Evolutionary conservation across 2,113 vertebrate genomes (phyloP).

Genomic region (Mesoclemmys tuberculata): DNA sequence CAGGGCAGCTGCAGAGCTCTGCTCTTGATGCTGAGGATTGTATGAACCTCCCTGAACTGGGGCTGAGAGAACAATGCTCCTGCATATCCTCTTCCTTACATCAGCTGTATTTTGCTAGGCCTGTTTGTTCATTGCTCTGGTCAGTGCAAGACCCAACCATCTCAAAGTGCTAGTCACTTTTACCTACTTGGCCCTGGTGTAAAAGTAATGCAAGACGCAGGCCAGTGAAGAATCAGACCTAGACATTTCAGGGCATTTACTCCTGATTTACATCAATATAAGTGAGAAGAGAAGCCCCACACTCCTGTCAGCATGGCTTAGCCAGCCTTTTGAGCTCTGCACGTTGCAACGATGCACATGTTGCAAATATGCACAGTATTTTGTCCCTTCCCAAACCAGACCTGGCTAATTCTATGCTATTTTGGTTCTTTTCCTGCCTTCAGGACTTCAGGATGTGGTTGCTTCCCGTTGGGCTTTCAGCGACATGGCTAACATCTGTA

Average conservation of each 20-base stretch:
- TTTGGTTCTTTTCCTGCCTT: neutral
- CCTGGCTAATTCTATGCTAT: neutral
- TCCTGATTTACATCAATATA: neutral
- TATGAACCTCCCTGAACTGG: neutral
- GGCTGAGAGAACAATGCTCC: neutral
- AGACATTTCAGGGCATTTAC: neutral
- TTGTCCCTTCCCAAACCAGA: neutral
- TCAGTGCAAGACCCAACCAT: neutral
- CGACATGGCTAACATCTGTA: neutral
- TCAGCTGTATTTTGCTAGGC: neutral
- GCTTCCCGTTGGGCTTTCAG: neutral
- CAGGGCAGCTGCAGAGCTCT: neutral
- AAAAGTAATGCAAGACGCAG: neutral
- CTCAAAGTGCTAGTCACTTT: neutral
- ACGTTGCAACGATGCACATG: neutral
- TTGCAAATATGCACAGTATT: neutral
- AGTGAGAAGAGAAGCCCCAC: neutral
- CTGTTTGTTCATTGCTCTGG: neutral
- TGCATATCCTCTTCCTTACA: neutral
- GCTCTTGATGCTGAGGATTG: neutral
- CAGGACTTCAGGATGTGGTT: neutral
- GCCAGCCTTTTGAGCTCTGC: neutral
- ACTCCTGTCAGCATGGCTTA: neutral
- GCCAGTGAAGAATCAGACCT: neutral
- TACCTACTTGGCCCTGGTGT: neutral